phyloP scores from a whole-genome alignment of 2,888 invertebrate species.

The Luffia ferchaultella region DNA sequence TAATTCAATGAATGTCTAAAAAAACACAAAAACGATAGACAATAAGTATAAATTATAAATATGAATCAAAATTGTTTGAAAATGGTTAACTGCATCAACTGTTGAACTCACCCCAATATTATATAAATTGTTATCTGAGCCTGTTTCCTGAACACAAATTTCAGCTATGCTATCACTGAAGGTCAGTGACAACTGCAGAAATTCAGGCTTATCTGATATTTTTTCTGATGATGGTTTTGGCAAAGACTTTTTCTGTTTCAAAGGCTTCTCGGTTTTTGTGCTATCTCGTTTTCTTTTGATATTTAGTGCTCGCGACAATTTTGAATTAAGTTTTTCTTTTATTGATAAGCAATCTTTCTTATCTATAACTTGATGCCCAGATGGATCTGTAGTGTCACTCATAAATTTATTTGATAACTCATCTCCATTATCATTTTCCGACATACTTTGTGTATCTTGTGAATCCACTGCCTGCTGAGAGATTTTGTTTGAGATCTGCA shows the following conservation, averaged over 20 bases:
- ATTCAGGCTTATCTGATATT: conserved; percentile 15
- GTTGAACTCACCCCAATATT: conserved; percentile 34
- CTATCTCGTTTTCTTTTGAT: conserved; percentile 44
- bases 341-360: conserved; percentile 51
- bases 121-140: conserved; percentile 21
- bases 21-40: conserved; percentile 14
- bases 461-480: conserved; percentile 10
- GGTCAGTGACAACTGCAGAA: conserved; percentile 28
- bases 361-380: conserved; percentile 37
- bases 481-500: conserved; percentile 19
- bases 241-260: conserved; percentile 33
- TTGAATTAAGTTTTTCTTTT: conserved; percentile 52
- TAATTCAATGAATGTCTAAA: conserved; percentile 80
- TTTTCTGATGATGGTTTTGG: not conserved
- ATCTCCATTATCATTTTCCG: conserved; percentile 11
- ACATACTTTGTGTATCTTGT: conserved; percentile 16
- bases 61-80: not conserved
- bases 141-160: conserved; percentile 37
- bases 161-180: conserved; percentile 43
- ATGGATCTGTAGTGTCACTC: conserved; percentile 21
- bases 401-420: conserved; percentile 21
- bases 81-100: conserved; percentile 3
- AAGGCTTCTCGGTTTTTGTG: conserved; percentile 36
- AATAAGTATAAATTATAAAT: not conserved
- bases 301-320: conserved; percentile 49